Conservation (phyloP, 1,140 invertebrate species). For the Drosophila guanche region DNA sequence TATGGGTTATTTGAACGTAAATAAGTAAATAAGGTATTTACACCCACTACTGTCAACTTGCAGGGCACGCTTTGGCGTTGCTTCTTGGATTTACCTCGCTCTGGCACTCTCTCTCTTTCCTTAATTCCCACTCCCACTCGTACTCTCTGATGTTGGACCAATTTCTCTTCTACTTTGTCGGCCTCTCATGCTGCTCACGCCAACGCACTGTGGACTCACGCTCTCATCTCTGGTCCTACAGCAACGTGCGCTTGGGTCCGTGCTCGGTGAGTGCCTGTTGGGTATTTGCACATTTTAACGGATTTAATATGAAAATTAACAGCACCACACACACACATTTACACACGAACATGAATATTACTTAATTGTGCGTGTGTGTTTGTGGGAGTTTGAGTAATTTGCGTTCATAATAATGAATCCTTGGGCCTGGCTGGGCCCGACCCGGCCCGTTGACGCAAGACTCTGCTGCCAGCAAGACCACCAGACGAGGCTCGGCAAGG, state of each 20-base stretch:
- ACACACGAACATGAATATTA: constrained; percentile 11
- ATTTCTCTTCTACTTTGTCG: no score
- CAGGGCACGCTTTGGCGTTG: no score
- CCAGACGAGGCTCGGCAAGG: not conserved
- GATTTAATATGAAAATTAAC: constrained; percentile 83
- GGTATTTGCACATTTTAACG: constrained; percentile 81
- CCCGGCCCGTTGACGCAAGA: constrained; percentile 19
- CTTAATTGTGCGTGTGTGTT: constrained; percentile 41
- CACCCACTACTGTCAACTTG: no score
- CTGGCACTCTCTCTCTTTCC: no score
- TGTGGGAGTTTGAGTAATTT: constrained; percentile 67
- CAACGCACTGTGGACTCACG: not conserved
- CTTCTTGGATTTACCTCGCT: no score
- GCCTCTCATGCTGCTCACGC: no score
- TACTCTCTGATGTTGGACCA: no score
- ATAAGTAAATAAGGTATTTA: no score
- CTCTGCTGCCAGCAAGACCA: constrained; percentile 11
- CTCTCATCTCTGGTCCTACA: constrained; percentile 8
- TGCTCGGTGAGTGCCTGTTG: constrained; percentile 65
- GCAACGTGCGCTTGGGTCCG: constrained; percentile 17
- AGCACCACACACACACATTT: constrained; percentile 41
- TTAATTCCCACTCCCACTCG: no score
- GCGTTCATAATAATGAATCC: constrained; percentile 76
- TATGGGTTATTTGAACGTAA: no score
- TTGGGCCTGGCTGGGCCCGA: constrained; percentile 18